Evolutionary conservation across 2,797 vertebrate species (phyloP), one percentile per base, ranked within the genome.

Genomic region (Microctenopoma lineatum): DNA sequence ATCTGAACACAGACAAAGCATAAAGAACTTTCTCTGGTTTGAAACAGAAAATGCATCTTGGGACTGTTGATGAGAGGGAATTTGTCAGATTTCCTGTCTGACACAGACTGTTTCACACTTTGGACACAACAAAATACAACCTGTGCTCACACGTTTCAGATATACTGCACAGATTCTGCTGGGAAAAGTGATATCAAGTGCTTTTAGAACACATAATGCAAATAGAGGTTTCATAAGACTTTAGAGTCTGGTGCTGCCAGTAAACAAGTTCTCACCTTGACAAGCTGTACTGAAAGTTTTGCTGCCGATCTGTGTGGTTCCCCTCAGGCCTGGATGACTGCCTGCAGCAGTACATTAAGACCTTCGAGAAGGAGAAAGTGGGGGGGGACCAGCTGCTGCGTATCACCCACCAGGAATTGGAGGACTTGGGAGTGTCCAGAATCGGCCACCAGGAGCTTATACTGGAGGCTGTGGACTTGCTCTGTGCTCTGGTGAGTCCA

Each of bases 391-490:
- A 99, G 84, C 93, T 99, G 70, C 92, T 99, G 44, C 95, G 97
- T 10, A 99, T 99, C 93, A 98, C 97, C 75, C 98, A 99, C 87
- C 98, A 99, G 87, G 98, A 99, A 87, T 94, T 99, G 77, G 98
- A 99, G 88, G 98, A 99, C 83, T 87, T 99, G 80, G 98, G 98
- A 14, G 97, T 99, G 77, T 98, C 97, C 72, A 94, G 97, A 69
- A 99, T 99, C 60, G 98, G 98, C 65, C 98, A 99, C 89, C 98
- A 99, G 92, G 98, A 99, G 76, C 96, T 99, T 68, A 98, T 99
- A 61, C 91, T 99, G 87, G 98, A 99, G 91, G 98, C 98, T 54
- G 97, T 99, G 79, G 98, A 99, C 89, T 92, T 99, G 81, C 95
- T 99, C 36, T 99, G 98, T 21, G 98, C 98, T 66, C 89, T 99